Percentiles rank a stretch among this genome's conserved stretches.
These are phyloP conservation scores for Chionomys nivalis DNA, from an alignment of 2,113 vertebrate species.

Conservation along the genomic window DNA sequence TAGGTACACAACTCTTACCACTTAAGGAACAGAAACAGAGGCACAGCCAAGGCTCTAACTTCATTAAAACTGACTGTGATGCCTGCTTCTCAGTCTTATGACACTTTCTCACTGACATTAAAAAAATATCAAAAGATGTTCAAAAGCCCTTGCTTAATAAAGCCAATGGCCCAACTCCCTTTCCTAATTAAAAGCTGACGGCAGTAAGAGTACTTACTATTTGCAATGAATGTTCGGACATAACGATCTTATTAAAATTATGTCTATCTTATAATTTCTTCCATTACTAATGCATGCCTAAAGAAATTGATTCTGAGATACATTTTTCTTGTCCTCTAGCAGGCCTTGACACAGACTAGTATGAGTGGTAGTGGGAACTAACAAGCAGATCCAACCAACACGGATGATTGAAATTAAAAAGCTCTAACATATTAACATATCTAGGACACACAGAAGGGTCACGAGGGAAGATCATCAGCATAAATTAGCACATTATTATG, in stretches of 20 bases:
- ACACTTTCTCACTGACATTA: slow-evolving; percentile 51
- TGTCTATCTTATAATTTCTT: slow-evolving; percentile 72
- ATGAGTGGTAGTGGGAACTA: slow-evolving; percentile 5
- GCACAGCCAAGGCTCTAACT: neutral
- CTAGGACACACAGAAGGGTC: slow-evolving; percentile 72
- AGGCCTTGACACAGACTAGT: slow-evolving; percentile 49
- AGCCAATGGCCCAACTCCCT: slow-evolving; percentile 69
- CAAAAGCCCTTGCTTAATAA: slow-evolving; percentile 66
- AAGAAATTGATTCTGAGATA: slow-evolving; percentile 66
- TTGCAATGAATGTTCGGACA: slow-evolving; percentile 62
- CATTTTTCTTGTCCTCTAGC: slow-evolving; percentile 73
- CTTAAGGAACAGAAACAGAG: neutral
- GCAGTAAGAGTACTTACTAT: slow-evolving; percentile 59
- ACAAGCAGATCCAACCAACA: slow-evolving; percentile 55
- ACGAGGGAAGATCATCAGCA: slow-evolving; percentile 62
- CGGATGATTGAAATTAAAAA: slow-evolving; percentile 68
- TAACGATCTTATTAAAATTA: slow-evolving; percentile 73
- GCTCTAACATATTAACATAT: slow-evolving; percentile 65
- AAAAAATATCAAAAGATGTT: slow-evolving; percentile 59
- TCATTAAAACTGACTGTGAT: slow-evolving; percentile 40
- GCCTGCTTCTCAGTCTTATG: neutral
- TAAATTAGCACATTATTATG: slow-evolving; percentile 72
- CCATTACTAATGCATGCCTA: slow-evolving; percentile 68
- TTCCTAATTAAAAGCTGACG: slow-evolving; percentile 75
- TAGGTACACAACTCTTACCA: slow-evolving; percentile 22